phyloP scores from a whole-genome alignment of 2,888 invertebrate species.

The Papilio gigon region DNA sequence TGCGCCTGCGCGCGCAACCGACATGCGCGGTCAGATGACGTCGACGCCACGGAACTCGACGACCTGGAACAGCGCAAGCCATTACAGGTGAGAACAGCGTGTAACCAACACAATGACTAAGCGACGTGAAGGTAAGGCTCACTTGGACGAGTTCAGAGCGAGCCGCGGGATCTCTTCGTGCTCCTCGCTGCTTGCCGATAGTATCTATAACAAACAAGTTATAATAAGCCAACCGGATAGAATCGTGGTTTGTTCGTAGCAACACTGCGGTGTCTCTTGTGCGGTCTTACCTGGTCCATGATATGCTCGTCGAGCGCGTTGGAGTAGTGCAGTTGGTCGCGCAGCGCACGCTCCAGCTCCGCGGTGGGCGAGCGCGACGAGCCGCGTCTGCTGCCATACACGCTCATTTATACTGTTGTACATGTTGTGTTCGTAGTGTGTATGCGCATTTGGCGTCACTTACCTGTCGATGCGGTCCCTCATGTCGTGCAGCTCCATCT shows the following conservation, averaged over 20 bases:
- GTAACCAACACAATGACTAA: neutral
- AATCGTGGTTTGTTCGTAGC: too few species aligned
- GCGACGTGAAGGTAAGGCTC: slow-evolving; percentile 47
- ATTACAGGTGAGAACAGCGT: neutral
- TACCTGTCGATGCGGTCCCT: slow-evolving; percentile 76
- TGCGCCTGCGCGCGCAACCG: slow-evolving; percentile 67
- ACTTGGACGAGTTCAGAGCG: slow-evolving; percentile 73
- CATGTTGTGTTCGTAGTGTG: slow-evolving; percentile 1
- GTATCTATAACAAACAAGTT: slow-evolving; percentile 57
- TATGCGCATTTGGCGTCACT: slow-evolving; percentile 41
- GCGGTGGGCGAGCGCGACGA: slow-evolving; percentile 69
- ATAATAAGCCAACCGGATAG: too few species aligned
- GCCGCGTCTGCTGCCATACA: slow-evolving; percentile 17
- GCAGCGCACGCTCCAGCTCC: slow-evolving; percentile 71
- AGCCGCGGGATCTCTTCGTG: slow-evolving; percentile 72
- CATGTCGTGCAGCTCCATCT: slow-evolving; percentile 73
- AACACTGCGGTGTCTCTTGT: too few species aligned
- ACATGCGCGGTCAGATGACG: slow-evolving; percentile 64
- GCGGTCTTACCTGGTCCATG: slow-evolving; percentile 69
- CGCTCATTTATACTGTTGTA: neutral
- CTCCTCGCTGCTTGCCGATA: slow-evolving; percentile 76
- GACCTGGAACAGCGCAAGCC: slow-evolving; percentile 54
- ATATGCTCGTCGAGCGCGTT: slow-evolving; percentile 71
- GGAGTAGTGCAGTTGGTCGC: slow-evolving; percentile 74
- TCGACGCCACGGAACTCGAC: slow-evolving; percentile 69